Base-by-base conservation (phyloP, 1,140 invertebrate genomes). In the Polyergus mexicanus region DNA sequence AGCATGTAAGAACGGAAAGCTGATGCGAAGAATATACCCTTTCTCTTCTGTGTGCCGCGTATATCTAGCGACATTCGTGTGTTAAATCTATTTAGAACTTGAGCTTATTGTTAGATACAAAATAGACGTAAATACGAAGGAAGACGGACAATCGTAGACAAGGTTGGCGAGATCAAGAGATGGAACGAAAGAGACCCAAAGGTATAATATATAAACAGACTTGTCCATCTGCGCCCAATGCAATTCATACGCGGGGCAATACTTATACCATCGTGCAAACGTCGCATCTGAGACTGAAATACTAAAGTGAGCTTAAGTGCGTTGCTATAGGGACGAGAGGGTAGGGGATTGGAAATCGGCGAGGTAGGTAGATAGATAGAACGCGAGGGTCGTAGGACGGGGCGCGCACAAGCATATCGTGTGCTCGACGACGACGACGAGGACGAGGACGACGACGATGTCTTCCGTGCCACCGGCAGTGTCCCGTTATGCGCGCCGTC, bases 261-360 rank as follows among this genome's bases (percentile, higher is more conserved):
- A 89, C 85, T 89, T 91, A 80, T 84, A 60, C 86, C 63, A 68
- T 71, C 74, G 76, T 86, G 87, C 84, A 88, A 86, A 91, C 88
- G 85, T 90, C 75, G 83, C 89, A 54, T 85, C 68, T 63, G 76
- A 86, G 87, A 84, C 91, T 78, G 87, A 91, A 92, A 93, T 93
- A 91, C 92, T 92, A 89, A 92, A 93, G 90, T 86, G 90, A 92
- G 87, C 92, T 92, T 91, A 92, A 93, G 87, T 90, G 89, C 89
- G 92, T 93, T 93, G 91, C 92, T 89, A 93, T 93, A 92, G 92
- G 89, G 89, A 93, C 91, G 75, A 65, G 74, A 51, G 56, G 84
- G 71, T 6, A 16, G 5, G 56, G 56, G 87, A 54, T 74, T 47
- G 38, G 38, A 56, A 83, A 83, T 83, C 68, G 58, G 38, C 19